Evolutionary conservation across 2,113 vertebrate genomes (phyloP).

Genomic region (Forbesichthys papilliferus): DNA sequence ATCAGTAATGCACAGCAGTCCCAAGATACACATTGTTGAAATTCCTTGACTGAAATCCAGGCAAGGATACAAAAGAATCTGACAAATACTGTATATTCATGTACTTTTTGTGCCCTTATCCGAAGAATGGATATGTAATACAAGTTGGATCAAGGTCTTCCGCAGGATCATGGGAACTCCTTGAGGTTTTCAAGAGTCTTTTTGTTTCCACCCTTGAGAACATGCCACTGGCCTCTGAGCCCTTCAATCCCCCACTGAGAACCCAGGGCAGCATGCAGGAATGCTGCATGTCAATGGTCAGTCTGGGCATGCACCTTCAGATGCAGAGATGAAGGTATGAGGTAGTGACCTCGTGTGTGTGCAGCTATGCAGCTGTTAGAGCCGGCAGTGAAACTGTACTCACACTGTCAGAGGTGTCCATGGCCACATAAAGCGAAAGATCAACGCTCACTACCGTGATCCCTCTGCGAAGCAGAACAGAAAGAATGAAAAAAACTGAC

Average conservation of each 20-base stretch:
- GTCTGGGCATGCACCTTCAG: constrained; percentile 75
- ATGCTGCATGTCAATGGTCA: constrained; percentile 80
- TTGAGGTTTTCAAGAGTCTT: constrained; percentile 87
- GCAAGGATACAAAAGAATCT: constrained; percentile 70
- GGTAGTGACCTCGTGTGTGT: constrained; percentile 52
- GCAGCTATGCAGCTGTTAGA: constrained; percentile 37
- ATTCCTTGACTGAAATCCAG: constrained; percentile 52
- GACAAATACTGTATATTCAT: too few relatives aligned
- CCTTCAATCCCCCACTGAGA: constrained; percentile 82
- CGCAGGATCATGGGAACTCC: constrained; percentile 90
- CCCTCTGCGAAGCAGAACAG: constrained; percentile 25
- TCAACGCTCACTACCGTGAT: constrained; percentile 42
- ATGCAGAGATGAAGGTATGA: constrained; percentile 63
- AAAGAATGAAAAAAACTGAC: constrained; percentile 14
- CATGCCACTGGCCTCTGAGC: constrained; percentile 75
- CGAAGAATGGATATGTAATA: constrained; percentile 85
- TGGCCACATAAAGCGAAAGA: constrained; percentile 50
- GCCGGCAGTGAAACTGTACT: constrained; percentile 58
- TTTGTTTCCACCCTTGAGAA: constrained; percentile 88
- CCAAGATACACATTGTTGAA: constrained; percentile 75
- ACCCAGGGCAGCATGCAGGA: constrained; percentile 76
- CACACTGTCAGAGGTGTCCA: constrained; percentile 69
- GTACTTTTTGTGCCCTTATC: constrained; percentile 44
- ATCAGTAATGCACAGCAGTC: constrained; percentile 48
- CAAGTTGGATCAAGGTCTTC: constrained; percentile 84